Evolutionary conservation across 1,140 invertebrate genomes (phyloP), one percentile per base, ranked within the genome.

Genomic region (Philopotamus ludificatus): DNA sequence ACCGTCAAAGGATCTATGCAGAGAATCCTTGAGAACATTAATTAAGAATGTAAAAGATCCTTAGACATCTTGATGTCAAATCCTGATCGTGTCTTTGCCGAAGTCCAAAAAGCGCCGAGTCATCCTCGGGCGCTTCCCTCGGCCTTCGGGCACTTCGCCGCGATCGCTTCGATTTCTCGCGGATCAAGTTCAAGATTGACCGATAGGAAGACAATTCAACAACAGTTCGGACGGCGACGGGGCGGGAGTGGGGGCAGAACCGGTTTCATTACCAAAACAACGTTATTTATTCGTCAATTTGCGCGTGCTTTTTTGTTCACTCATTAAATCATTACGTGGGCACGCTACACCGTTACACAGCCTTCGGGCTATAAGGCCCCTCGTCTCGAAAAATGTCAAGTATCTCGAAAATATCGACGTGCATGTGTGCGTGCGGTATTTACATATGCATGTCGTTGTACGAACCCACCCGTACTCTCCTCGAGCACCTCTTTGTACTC

Each of bases 401-500:
- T 54, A 54, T 34, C 47, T 63, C 23, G 16, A 20, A 63, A 63
- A 63, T 63, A 63, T 63, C 21, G 53, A 63, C 47, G 18, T 21
- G 7, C 28, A 12, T 34, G 12, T 12, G 28, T 34, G 4, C 25
- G 42, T 64, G 16, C 34, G 18, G 59, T 65, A 65, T 65, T 65
- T 65, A 65, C 63, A 65, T 65, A 65, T 59, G 63, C 55, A 50
- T 54, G 23, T 65, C 55, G 63, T 65, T 59, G n/a, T n/a, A 59
- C 39, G 44, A 53, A 49, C 25, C 44, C 26, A 20, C 28, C 45
- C 58, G 20, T 20, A 23, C 22, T 22, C 21, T 55, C 20, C 44
- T 65, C 16, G 34, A 65, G 63, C 21, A 65, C 55, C 44, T 50
- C 28, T 34, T 65, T 65, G 63, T 65, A 25, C 39, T 49, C 45